Conservation (phyloP, 2,113 vertebrate genomes). For the Anarrhichthys ocellatus region DNA sequence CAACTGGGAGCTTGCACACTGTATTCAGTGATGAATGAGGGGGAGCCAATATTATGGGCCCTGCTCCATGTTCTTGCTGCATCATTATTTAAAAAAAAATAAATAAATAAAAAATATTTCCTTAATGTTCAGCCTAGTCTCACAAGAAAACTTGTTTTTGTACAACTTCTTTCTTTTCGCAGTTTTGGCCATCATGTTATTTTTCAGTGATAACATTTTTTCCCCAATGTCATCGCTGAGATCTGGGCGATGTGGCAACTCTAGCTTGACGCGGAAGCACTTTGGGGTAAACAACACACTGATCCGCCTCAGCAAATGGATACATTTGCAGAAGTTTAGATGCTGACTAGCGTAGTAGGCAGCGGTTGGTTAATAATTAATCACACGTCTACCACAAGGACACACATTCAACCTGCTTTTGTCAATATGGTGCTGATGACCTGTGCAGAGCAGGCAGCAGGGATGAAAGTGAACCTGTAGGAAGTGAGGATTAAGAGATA, state of each 20-base stretch:
- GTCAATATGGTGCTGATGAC: conserved; percentile 15
- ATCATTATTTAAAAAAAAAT: too few relatives aligned
- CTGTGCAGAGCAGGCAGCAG: not conserved
- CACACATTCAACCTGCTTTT: not conserved
- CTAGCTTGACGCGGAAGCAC: not conserved
- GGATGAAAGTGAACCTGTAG: conserved; percentile 9
- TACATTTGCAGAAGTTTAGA: conserved; percentile 20
- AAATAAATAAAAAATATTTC: too few relatives aligned
- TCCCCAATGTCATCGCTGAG: not conserved
- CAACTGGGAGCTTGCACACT: not conserved
- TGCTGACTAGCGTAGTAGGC: not conserved
- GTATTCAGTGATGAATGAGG: not conserved
- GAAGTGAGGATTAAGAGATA: conserved; percentile 4
- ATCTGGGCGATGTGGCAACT: conserved; percentile 18
- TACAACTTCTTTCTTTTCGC: not conserved
- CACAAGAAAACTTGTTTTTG: not conserved
- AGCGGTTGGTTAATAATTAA: conserved; percentile 1
- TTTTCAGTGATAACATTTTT: not conserved
- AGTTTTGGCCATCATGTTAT: not conserved
- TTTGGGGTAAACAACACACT: not conserved
- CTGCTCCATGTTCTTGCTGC: not conserved
- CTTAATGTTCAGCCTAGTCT: not conserved
- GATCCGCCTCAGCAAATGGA: not conserved
- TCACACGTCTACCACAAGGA: not conserved
- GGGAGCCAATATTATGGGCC: not conserved